Base-by-base conservation (phyloP, 2,797 vertebrate genomes). In the Hippocampus kuda region DNA sequence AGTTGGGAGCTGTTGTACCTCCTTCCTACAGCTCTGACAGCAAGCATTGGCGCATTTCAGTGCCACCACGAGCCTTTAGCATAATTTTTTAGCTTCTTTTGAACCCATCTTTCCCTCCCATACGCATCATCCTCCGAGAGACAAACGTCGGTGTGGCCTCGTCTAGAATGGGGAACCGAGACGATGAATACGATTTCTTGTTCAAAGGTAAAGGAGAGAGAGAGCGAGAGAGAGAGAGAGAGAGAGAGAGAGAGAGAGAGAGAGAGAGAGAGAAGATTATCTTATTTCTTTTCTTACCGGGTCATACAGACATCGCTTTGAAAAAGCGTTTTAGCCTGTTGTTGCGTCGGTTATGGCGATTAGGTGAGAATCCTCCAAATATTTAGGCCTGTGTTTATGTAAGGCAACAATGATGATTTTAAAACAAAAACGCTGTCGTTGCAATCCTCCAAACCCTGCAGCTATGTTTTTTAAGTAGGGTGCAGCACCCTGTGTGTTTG, bases 181-280 rank as follows among this genome's bases (percentile, higher is more conserved):
- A 92, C 87, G 91, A 92, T 89, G 91, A 92, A 81, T 92, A 92
- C 88, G 91, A 92, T 90, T 92, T 92, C 87, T 91, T 92, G 87
- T 92, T 92, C 88, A 92, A 92, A 92, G 91, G 91, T 91, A 68
- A 68, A 72, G 68, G 51, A 61, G 51, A 62, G 62, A 59, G 69
- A 57, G 65, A 61, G 70, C 27, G 49, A 38, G 70, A 72, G 61
- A 75, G 34, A 38, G 34, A 38, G 34, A 38, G 34, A 38, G 34
- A 38, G 34, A 38, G 70, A 72, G 61, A 74, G 34, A 38, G 34
- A 38, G 34, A 38, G 34, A 38, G 34, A 38, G 34, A 38, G 34
- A 38, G 34, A 38, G 34, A 38, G 34, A 38, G 34, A 38, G 34
- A 38, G 53, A 65, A 34, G 30, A 83, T 86, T 80, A 87, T 79